Percentiles rank a stretch among this genome's conserved stretches.
Evolutionary conservation across 2,888 invertebrate species (phyloP).

Genomic region (Synergus itoensis): DNA sequence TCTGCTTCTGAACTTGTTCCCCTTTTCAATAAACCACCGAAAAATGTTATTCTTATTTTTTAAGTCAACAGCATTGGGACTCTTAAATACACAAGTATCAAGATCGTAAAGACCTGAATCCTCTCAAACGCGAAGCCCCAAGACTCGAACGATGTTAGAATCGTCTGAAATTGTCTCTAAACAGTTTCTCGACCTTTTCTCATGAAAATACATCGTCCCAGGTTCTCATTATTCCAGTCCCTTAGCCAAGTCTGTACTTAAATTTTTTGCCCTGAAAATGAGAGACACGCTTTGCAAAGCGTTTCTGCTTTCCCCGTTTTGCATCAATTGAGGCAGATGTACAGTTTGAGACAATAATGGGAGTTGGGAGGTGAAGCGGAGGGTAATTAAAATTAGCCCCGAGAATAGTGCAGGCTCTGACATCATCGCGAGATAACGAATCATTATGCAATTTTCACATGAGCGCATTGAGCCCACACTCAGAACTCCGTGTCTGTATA

Average conservation of each 20-base stretch:
- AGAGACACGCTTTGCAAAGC: constrained; percentile 15
- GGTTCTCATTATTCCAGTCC: neutral
- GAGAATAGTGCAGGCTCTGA: constrained; percentile 33
- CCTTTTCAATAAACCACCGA: neutral
- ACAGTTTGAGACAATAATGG: constrained; percentile 47
- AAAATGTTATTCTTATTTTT: neutral
- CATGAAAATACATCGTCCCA: constrained; percentile 1
- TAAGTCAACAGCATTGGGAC: neutral
- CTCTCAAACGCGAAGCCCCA: constrained; percentile 18
- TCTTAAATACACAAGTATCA: neutral
- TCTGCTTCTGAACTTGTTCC: neutral
- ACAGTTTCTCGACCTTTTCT: constrained; percentile 25
- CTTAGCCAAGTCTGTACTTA: neutral
- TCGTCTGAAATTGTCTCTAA: constrained; percentile 17
- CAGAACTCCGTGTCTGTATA: neutral
- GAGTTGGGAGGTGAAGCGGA: constrained; percentile 45
- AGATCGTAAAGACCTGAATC: constrained; percentile 3
- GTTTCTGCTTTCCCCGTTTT: constrained; percentile 59
- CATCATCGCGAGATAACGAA: constrained; percentile 38
- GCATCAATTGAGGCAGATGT: constrained; percentile 61
- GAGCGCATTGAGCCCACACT: constrained; percentile 43
- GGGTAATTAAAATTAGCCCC: constrained; percentile 62
- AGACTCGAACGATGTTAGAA: neutral
- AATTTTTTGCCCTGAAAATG: neutral
- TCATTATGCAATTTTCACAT: constrained; percentile 60